Evolutionary conservation across 2,888 invertebrate genomes (phyloP).

Genomic region (Tholera decimalis): DNA sequence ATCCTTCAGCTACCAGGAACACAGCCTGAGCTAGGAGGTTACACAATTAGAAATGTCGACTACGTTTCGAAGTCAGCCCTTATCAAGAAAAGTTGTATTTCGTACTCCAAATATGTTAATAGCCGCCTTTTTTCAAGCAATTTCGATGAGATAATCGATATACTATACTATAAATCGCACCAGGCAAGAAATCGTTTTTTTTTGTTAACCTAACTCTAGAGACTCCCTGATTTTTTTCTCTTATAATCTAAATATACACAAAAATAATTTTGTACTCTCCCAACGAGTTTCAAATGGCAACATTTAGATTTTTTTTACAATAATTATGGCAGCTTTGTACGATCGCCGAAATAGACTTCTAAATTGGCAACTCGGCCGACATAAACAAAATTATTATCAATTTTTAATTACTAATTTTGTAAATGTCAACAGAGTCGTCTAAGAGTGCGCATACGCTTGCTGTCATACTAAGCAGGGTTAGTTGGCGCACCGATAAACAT

Average conservation of each 20-base stretch:
- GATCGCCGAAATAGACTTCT: slow-evolving; percentile 73
- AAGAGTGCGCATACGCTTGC: slow-evolving; percentile 43
- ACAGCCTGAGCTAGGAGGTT: slow-evolving; percentile 40
- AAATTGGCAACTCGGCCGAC: slow-evolving; percentile 50
- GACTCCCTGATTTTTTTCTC: slow-evolving; percentile 90
- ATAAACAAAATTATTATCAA: slow-evolving; percentile 57
- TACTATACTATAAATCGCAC: slow-evolving; percentile 81
- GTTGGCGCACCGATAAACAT: slow-evolving; percentile 28
- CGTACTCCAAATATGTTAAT: slow-evolving; percentile 62
- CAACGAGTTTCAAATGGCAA: slow-evolving; percentile 90
- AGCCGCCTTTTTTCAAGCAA: slow-evolving; percentile 67
- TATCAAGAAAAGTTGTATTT: slow-evolving; percentile 67
- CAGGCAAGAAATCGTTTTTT: slow-evolving; percentile 86
- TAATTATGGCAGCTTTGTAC: slow-evolving; percentile 87
- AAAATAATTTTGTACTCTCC: slow-evolving; percentile 91
- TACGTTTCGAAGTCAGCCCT: slow-evolving; percentile 55
- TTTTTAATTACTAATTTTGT: slow-evolving; percentile 50
- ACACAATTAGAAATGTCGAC: slow-evolving; percentile 50
- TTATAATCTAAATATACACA: slow-evolving; percentile 89
- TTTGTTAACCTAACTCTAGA: slow-evolving; percentile 82
- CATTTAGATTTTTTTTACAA: slow-evolving; percentile 80
- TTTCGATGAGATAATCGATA: slow-evolving; percentile 72
- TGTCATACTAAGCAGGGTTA: slow-evolving; percentile 9
- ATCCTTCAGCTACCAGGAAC: slow-evolving; percentile 56
- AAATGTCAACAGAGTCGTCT: slow-evolving; percentile 28